Conservation (phyloP, 2,888 invertebrate genomes). For the Labia minor region DNA sequence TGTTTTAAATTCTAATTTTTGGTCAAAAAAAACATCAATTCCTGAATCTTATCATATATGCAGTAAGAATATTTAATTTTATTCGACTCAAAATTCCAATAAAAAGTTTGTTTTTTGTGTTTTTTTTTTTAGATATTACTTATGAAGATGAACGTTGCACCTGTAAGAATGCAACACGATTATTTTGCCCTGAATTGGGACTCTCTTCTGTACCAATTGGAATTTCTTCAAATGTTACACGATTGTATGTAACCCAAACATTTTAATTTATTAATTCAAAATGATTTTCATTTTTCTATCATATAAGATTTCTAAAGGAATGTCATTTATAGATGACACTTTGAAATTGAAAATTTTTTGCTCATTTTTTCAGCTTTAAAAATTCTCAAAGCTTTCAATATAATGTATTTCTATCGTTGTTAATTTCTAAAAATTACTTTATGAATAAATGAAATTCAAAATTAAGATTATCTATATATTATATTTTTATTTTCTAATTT, state of each 20-base stretch:
- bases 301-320: too few species aligned
- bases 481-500: too few species aligned
- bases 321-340: too few species aligned
- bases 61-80: background rate
- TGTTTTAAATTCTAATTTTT: constrained; percentile 25
- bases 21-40: background rate
- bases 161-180: constrained; percentile 30
- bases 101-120: background rate
- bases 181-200: constrained; percentile 29
- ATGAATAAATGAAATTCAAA: too few species aligned
- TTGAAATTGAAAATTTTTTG: too few species aligned
- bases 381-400: too few species aligned
- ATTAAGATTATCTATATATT: too few species aligned
- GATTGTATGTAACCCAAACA: constrained; percentile 31
- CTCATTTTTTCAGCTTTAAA: too few species aligned
- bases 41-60: background rate
- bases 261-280: background rate
- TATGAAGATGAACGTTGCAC: constrained; percentile 26
- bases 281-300: background rate
- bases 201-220: constrained; percentile 31
- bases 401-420: too few species aligned
- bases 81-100: background rate
- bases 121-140: constrained; percentile 28
- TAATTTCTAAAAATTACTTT: too few species aligned
- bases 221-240: constrained; percentile 31